Percentiles rank a stretch among this genome's conserved stretches.
Evolutionary conservation across 2,113 vertebrate species (phyloP).

Genomic region (Ceuthmochares aereus): DNA sequence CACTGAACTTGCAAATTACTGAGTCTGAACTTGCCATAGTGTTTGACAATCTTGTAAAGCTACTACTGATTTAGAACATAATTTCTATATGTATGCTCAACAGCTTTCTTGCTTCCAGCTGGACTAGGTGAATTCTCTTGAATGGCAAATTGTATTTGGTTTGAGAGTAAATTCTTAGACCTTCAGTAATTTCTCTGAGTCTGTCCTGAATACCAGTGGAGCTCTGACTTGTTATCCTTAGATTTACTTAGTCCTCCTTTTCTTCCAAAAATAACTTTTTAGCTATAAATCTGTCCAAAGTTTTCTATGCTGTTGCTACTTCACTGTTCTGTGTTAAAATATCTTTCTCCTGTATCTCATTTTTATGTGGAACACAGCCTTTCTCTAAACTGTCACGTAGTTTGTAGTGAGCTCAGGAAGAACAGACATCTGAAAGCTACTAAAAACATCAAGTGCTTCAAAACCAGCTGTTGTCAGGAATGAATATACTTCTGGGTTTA

Average conservation of each 20-base stretch:
- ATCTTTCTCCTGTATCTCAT: not conserved
- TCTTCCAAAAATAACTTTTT: not conserved
- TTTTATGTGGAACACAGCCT: not conserved
- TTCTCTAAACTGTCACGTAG: not conserved
- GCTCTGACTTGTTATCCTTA: not conserved
- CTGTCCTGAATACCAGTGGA: not conserved
- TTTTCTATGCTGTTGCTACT: not conserved
- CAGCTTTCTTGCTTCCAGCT: not conserved
- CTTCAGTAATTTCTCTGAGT: not conserved
- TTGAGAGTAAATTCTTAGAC: not conserved
- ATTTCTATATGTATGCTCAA: not conserved
- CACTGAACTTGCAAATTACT: not conserved
- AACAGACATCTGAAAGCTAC: not conserved
- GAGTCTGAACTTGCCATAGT: not conserved
- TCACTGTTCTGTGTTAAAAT: not conserved
- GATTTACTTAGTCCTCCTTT: not conserved
- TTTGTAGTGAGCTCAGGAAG: not conserved
- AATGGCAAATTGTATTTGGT: not conserved
- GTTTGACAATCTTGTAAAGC: not conserved
- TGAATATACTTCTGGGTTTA: not conserved
- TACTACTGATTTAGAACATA: not conserved
- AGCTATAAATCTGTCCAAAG: not conserved
- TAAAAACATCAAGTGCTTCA: not conserved
- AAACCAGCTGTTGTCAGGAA: slow-evolving; percentile 13
- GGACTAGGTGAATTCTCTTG: not conserved